Evolutionary conservation across 2,888 invertebrate genomes (phyloP).

Genomic region (Cryptocephalus primarius): DNA sequence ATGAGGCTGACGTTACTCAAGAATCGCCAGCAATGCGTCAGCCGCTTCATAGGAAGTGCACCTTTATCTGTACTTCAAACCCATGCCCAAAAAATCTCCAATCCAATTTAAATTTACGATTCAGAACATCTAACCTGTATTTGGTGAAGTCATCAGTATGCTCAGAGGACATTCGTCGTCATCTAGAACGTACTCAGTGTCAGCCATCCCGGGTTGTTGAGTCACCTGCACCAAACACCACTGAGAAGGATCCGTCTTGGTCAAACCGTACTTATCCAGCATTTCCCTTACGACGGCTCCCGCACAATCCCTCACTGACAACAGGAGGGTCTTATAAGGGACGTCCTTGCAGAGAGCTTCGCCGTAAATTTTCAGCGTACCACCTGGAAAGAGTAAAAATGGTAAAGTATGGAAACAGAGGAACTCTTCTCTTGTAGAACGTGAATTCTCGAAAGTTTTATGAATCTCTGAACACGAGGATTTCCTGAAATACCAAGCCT

Average conservation of each 20-base stretch:
- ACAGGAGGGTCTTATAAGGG: slow-evolving; percentile 93
- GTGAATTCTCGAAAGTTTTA: too few relatives aligned
- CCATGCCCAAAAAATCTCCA: too few relatives aligned
- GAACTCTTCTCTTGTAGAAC: too few relatives aligned
- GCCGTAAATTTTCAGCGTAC: slow-evolving; percentile 90
- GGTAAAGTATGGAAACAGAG: too few relatives aligned
- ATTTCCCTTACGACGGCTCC: slow-evolving; percentile 91
- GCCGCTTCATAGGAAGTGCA: too few relatives aligned
- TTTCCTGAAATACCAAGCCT: too few relatives aligned
- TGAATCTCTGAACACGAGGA: too few relatives aligned
- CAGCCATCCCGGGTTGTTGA: slow-evolving; percentile 43
- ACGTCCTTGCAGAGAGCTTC: slow-evolving; percentile 92
- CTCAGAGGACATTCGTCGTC: slow-evolving; percentile 96
- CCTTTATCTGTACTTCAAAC: too few relatives aligned
- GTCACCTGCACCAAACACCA: slow-evolving; percentile 92
- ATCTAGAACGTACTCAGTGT: slow-evolving; percentile 85
- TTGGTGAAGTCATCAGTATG: slow-evolving; percentile 82
- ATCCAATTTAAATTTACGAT: too few relatives aligned
- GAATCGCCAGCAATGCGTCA: too few relatives aligned
- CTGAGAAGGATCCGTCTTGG: slow-evolving; percentile 77
- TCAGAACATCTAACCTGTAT: slow-evolving; percentile 58
- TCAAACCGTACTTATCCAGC: slow-evolving; percentile 92
- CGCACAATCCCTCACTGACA: slow-evolving; percentile 88
- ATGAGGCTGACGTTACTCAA: too few relatives aligned
- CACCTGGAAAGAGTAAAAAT: slow-evolving; percentile 43